Evolutionary conservation across 2,888 invertebrate species (phyloP).

Genomic region (Glyphotaelius pellucidus): DNA sequence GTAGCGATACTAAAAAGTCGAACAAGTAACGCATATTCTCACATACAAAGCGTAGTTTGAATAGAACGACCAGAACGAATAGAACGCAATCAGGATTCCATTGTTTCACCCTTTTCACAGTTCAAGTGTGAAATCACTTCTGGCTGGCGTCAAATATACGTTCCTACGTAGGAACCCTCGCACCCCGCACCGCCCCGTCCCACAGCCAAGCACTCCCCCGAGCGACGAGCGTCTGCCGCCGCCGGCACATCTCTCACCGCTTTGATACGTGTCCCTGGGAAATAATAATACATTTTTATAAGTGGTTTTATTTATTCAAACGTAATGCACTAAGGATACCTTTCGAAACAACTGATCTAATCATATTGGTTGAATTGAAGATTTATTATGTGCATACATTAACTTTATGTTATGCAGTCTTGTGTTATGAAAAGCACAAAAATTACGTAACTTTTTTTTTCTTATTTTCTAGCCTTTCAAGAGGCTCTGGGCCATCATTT

Average conservation of each 20-base stretch:
- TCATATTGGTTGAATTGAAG: background rate
- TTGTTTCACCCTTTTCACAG: conserved; percentile 41
- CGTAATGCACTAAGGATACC: background rate
- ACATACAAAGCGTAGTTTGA: background rate
- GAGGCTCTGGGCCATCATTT: no score
- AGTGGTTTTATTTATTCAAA: background rate
- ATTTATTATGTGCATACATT: background rate
- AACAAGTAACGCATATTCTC: background rate
- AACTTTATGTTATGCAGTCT: background rate
- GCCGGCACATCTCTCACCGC: background rate
- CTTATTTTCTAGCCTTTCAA: no score
- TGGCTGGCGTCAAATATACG: conserved; percentile 20
- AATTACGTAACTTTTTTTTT: no score
- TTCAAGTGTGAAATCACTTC: conserved; percentile 35
- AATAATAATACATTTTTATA: background rate
- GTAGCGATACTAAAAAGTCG: background rate
- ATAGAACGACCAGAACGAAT: conserved; percentile 3
- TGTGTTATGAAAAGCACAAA: no score
- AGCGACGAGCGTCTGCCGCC: background rate
- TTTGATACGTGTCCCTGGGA: background rate
- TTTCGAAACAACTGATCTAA: background rate
- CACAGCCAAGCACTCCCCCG: background rate
- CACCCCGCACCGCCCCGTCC: background rate
- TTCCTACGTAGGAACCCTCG: background rate
- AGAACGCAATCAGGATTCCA: conserved; percentile 33